A percentile compares a stretch with the other conserved stretches of the same genome.
These are phyloP conservation scores for Leptestheria dahalacensis DNA, from an alignment of 1,140 invertebrate genomes.

Conservation along the genomic window DNA sequence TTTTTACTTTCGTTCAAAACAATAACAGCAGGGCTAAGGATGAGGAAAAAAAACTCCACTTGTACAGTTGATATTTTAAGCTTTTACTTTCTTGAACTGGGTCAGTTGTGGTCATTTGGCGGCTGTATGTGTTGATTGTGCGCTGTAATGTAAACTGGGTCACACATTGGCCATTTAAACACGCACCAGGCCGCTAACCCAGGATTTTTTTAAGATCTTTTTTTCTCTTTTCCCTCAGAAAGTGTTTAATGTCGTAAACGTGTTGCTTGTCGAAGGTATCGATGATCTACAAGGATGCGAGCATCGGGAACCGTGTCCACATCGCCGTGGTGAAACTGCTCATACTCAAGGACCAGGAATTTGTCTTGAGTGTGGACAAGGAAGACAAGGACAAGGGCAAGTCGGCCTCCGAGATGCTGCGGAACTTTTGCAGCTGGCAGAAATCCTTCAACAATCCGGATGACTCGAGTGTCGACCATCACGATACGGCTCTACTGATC, in stretches of 20 bases:
- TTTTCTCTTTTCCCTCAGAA: no score
- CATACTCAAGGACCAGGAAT: constrained; percentile 37
- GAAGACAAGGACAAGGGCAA: constrained; percentile 27
- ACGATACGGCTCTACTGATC: constrained; percentile 56
- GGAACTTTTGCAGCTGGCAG: constrained; percentile 56
- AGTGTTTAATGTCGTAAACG: no score
- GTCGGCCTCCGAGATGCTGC: constrained; percentile 46
- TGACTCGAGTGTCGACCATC: constrained; percentile 35
- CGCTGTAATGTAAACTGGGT: background rate
- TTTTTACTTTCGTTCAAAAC: no score
- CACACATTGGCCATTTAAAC: no score
- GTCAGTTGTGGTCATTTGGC: background rate
- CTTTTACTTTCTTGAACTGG: background rate
- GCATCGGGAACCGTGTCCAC: constrained; percentile 62
- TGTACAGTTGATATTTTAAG: background rate
- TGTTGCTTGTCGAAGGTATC: no score
- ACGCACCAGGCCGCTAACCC: background rate
- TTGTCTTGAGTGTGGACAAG: constrained; percentile 20
- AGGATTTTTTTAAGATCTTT: background rate
- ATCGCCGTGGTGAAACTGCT: constrained; percentile 55
- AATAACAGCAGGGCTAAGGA: no score
- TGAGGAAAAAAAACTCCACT: background rate
- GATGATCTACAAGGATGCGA: constrained; percentile 59
- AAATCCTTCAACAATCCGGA: constrained; percentile 35
- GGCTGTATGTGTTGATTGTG: background rate